These are phyloP conservation scores for Caenorhabditis parvicauda DNA, from an alignment of 2,888 invertebrate genomes.

Conservation along the genomic window DNA sequence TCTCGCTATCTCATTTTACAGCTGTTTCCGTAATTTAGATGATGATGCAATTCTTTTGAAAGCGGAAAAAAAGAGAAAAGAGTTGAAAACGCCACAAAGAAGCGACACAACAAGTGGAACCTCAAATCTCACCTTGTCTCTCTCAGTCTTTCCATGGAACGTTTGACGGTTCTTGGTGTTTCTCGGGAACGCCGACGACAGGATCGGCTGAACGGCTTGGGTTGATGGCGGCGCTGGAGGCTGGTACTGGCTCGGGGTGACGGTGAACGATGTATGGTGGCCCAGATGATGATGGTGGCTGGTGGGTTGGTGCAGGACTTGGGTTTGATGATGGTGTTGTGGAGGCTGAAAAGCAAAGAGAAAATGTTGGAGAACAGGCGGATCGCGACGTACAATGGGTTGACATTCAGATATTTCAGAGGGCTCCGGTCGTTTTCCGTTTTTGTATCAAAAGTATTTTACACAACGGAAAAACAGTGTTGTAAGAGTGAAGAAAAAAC, in stretches of 20 bases:
- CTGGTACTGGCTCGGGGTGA: conserved; percentile 33
- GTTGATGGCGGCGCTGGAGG: conserved; percentile 16
- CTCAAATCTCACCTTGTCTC: conserved; percentile 46
- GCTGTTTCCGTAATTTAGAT: no score
- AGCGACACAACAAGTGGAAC: conserved; percentile 2
- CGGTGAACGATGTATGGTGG: conserved; percentile 15
- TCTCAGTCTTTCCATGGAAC: conserved; percentile 62
- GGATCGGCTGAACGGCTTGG: neutral
- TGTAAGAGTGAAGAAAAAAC: no score
- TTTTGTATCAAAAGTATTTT: no score
- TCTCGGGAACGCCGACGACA: conserved; percentile 49
- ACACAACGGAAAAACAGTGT: no score
- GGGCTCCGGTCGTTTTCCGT: no score
- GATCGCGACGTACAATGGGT: neutral
- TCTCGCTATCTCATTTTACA: no score
- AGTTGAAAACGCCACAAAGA: neutral
- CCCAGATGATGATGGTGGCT: conserved; percentile 1
- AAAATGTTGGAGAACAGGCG: neutral
- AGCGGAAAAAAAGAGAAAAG: neutral
- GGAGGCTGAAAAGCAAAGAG: no score
- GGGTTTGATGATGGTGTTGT: neutral
- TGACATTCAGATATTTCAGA: no score
- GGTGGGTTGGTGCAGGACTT: conserved; percentile 23
- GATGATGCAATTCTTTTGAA: no score
- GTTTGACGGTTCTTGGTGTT: conserved; percentile 60